Conservation (phyloP, 2,113 vertebrate genomes). For the Connochaetes taurinus region DNA sequence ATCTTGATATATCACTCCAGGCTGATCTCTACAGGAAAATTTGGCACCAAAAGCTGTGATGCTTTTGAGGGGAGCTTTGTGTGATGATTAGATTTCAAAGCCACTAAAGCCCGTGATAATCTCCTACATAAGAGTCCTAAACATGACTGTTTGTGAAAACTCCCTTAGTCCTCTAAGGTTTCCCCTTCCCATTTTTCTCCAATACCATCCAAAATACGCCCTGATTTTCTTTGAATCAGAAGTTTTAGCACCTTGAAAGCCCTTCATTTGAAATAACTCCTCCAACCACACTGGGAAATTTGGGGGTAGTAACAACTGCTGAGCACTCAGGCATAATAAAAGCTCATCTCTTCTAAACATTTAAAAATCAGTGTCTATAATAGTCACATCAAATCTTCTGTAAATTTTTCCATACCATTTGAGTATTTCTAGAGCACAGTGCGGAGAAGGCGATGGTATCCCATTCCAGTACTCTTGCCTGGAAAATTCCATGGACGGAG, state of each 20-base stretch:
- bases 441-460: not conserved
- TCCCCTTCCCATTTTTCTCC: not conserved
- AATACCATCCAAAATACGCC: not conserved
- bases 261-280: not conserved
- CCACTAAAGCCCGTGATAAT: conserved; percentile 69
- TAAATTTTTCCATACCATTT: not conserved
- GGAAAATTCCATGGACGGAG: no score
- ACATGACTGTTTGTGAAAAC: conserved; percentile 63
- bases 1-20: conserved; percentile 76
- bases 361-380: conserved; percentile 11
- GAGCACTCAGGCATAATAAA: not conserved
- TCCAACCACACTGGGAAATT: not conserved
- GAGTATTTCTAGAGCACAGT: not conserved
- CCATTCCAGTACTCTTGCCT: no score
- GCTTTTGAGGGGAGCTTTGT: conserved; percentile 75
- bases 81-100: conserved; percentile 82
- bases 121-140: conserved; percentile 66
- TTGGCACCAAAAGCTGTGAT: conserved; percentile 62
- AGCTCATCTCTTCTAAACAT: not conserved
- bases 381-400: not conserved
- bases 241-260: conserved; percentile 36
- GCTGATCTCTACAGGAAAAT: conserved; percentile 61
- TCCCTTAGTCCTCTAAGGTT: conserved; percentile 56
- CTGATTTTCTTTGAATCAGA: conserved; percentile 34
- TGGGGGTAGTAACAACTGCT: not conserved